A percentile compares a stretch with the other conserved stretches of the same genome.
Conservation (phyloP, 2,888 invertebrate species). For the Tinea trinotella region DNA sequence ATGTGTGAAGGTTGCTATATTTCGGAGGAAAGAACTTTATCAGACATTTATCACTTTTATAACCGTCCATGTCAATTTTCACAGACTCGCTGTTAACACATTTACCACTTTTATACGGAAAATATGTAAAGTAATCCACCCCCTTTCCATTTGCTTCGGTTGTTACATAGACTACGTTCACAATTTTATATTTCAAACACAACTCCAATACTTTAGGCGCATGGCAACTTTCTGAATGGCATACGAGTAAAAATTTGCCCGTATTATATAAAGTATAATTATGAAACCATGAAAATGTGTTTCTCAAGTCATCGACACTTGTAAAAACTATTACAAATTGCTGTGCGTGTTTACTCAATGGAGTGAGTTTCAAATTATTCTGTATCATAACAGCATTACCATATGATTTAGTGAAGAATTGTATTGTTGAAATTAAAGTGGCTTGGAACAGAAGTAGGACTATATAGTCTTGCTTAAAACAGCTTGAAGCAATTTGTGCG, state of each 20-base stretch:
- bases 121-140: constrained; percentile 32
- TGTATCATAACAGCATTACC: constrained; percentile 37
- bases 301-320: constrained; percentile 30
- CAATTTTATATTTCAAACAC: constrained; percentile 44
- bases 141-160: constrained; percentile 20
- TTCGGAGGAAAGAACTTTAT: constrained; percentile 31
- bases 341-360: constrained; percentile 16
- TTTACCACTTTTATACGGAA: constrained; percentile 36
- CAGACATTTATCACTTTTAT: constrained; percentile 5
- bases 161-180: constrained; percentile 44
- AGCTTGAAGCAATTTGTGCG: neutral
- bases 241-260: constrained; percentile 45
- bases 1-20: constrained; percentile 39
- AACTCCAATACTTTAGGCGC: constrained; percentile 40
- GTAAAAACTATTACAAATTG: constrained; percentile 44
- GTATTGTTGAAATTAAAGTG: neutral
- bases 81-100: constrained; percentile 37
- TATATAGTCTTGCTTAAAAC: neutral
- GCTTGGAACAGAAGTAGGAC: neutral
- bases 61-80: constrained; percentile 19
- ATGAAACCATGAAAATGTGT: constrained; percentile 35
- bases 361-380: constrained; percentile 30
- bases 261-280: constrained; percentile 40
- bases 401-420: neutral
- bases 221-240: constrained; percentile 32